These are phyloP conservation scores for Buphagus erythrorhynchus DNA, from an alignment of 2,797 vertebrate genomes.

Conservation along the genomic window DNA sequence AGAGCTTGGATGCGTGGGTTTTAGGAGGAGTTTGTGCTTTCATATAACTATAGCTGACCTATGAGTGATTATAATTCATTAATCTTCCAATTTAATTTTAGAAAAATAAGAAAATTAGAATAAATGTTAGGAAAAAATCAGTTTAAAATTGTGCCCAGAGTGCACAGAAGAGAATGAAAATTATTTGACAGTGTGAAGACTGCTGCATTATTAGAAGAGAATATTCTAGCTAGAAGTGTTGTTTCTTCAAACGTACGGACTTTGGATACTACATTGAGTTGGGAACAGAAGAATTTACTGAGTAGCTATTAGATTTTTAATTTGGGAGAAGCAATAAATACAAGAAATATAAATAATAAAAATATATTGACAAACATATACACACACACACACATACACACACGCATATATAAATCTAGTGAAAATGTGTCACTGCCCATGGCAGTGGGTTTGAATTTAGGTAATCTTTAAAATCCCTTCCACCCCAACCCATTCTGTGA, in stretches of 20 bases:
- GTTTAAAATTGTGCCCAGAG: neutral
- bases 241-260: neutral
- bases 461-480: neutral
- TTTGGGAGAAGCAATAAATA: neutral
- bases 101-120: neutral
- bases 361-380: neutral
- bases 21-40: neutral
- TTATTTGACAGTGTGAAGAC: conserved; percentile 16
- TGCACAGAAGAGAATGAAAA: neutral
- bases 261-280: neutral
- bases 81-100: neutral
- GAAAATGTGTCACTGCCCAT: neutral
- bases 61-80: neutral
- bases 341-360: neutral
- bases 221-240: conserved; percentile 77
- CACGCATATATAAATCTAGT: neutral
- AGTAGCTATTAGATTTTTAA: neutral
- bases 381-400: no score
- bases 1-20: neutral
- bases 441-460: neutral
- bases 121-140: neutral
- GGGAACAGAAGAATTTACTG: neutral
- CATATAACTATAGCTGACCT: neutral
- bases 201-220: conserved; percentile 80
- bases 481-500: neutral